Conservation (phyloP, 2,888 invertebrate genomes). For the Tromatobia lineatoria region DNA sequence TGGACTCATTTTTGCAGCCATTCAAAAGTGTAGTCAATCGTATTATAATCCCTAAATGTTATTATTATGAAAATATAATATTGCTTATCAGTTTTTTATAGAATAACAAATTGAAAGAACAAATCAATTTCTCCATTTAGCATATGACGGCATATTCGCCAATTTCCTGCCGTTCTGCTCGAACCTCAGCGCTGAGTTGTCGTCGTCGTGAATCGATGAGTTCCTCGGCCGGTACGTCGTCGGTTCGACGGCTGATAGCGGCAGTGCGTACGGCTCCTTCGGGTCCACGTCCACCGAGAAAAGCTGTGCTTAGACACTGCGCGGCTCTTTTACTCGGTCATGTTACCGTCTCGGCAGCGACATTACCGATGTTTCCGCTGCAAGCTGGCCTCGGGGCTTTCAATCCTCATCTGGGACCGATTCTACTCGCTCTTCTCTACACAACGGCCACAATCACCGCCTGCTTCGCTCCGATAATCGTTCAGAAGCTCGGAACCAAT, state of each 20-base stretch:
- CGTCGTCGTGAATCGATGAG: slow-evolving; percentile 86
- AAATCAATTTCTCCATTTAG: slow-evolving; percentile 74
- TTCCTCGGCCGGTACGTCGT: slow-evolving; percentile 88
- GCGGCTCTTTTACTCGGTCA: slow-evolving; percentile 86
- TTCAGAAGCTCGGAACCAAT: slow-evolving; percentile 87
- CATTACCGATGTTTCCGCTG: slow-evolving; percentile 88
- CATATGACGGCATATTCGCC: slow-evolving; percentile 88
- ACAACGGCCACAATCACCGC: slow-evolving; percentile 79
- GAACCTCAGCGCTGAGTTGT: slow-evolving; percentile 85
- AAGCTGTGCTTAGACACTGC: slow-evolving; percentile 82
- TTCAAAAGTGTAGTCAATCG: too few relatives aligned
- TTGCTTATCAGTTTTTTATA: background rate
- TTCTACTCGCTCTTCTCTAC: slow-evolving; percentile 82
- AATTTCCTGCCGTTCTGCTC: slow-evolving; percentile 86
- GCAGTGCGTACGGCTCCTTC: slow-evolving; percentile 82
- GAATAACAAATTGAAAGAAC: background rate
- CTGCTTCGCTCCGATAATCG: slow-evolving; percentile 86
- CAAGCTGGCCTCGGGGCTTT: slow-evolving; percentile 86
- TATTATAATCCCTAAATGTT: too few relatives aligned
- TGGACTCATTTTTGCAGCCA: too few relatives aligned
- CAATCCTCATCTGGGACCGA: slow-evolving; percentile 85
- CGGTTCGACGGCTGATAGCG: slow-evolving; percentile 91
- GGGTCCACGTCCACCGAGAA: slow-evolving; percentile 81
- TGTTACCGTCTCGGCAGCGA: slow-evolving; percentile 89
- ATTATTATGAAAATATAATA: too few relatives aligned